phyloP scores from a whole-genome alignment of 2,797 vertebrate species.

The Chloroceryle inda region DNA sequence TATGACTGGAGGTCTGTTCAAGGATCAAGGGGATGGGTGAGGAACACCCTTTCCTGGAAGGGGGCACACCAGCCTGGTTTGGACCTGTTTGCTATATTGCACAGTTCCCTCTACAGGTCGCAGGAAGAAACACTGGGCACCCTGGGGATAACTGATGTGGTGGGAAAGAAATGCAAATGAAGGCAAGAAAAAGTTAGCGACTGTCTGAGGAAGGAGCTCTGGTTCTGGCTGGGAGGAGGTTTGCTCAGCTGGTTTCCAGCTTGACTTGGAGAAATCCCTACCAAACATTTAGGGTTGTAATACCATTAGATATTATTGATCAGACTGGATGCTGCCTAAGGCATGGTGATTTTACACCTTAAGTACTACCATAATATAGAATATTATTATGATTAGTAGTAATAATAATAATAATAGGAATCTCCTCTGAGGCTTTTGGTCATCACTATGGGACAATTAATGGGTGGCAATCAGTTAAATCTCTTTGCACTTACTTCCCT shows the following conservation, averaged over 20 bases:
- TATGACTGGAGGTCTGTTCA: neutral
- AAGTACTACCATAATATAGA: neutral
- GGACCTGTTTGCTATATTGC: neutral
- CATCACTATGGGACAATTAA: neutral
- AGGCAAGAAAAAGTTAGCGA: constrained; percentile 1
- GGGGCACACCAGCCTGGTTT: neutral
- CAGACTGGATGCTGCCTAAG: neutral
- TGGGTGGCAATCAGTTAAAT: neutral
- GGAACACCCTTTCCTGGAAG: neutral
- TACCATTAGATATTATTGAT: neutral
- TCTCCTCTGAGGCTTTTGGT: neutral
- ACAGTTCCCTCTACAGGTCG: constrained; percentile 50
- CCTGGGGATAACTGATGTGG: neutral
- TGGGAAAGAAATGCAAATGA: constrained; percentile 48
- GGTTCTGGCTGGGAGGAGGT: neutral
- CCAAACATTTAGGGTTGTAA: neutral
- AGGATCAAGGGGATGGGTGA: neutral
- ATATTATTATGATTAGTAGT: neutral
- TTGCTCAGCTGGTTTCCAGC: constrained; percentile 25
- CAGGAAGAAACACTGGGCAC: constrained; percentile 22
- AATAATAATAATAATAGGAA: neutral
- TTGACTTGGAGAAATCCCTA: neutral
- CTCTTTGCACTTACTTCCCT: neutral
- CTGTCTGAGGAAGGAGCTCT: constrained; percentile 1
- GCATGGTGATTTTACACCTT: neutral